These are phyloP conservation scores for Poeciliopsis prolifica DNA, from an alignment of 2,113 vertebrate genomes.

Conservation along the genomic window DNA sequence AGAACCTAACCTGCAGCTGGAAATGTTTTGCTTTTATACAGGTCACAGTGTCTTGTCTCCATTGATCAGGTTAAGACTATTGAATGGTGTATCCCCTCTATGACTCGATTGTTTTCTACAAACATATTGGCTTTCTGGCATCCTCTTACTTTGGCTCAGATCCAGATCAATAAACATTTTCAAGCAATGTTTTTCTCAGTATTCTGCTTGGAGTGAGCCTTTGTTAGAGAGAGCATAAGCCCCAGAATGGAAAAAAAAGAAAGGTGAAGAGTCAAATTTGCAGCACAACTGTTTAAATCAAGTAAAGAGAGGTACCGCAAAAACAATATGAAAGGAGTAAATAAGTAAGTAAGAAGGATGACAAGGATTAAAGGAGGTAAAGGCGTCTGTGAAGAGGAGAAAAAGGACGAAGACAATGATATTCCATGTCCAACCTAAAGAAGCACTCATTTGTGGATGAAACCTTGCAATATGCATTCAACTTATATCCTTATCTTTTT, in stretches of 20 bases:
- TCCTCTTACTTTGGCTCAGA: conserved; percentile 5
- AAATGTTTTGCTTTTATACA: not conserved
- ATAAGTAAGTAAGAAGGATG: not conserved
- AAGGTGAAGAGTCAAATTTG: conserved; percentile 1
- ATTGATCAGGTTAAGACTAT: not conserved
- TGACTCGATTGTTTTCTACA: not conserved
- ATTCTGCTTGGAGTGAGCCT: not conserved
- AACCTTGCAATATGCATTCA: not conserved
- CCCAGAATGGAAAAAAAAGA: not conserved
- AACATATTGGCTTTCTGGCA: not conserved
- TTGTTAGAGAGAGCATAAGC: conserved; percentile 6
- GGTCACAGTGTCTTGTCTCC: not conserved
- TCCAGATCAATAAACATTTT: conserved; percentile 1
- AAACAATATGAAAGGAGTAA: conserved; percentile 1
- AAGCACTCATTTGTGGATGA: not conserved
- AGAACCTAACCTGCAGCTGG: not conserved
- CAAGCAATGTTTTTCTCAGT: conserved; percentile 3
- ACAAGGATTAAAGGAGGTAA: not conserved
- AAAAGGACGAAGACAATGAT: not conserved
- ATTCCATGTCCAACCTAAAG: not conserved
- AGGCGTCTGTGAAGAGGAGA: not conserved
- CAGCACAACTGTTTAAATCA: not conserved
- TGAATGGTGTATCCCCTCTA: not conserved
- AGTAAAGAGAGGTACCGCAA: not conserved
- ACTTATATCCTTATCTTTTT: not conserved